A percentile compares a stretch with the other conserved stretches of the same genome.
Evolutionary conservation across 2,113 vertebrate species (phyloP).

Genomic region (Mustelus asterias): DNA sequence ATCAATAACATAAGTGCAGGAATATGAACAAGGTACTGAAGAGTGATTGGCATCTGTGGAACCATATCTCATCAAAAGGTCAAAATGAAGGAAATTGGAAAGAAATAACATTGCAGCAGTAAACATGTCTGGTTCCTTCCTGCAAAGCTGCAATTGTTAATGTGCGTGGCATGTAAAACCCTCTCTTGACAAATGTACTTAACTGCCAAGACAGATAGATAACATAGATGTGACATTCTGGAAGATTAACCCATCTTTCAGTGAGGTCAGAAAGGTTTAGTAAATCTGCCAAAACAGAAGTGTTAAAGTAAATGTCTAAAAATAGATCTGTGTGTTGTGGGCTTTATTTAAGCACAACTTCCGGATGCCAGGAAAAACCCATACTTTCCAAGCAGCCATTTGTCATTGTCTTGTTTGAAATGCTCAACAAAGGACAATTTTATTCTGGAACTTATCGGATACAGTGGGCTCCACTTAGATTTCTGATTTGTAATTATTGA

Average conservation of each 20-base stretch:
- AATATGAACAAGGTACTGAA: background rate
- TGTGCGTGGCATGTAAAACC: background rate
- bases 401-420: background rate
- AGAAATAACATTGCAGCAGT: background rate
- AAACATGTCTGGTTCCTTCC: background rate
- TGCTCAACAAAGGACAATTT: background rate
- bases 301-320: background rate
- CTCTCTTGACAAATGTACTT: background rate
- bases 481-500: background rate
- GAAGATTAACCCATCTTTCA: background rate
- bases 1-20: background rate
- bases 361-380: background rate
- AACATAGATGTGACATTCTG: background rate
- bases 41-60: background rate
- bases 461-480: background rate
- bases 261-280: background rate
- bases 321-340: background rate
- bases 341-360: background rate
- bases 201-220: background rate
- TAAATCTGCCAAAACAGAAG: slow-evolving; percentile 9
- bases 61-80: background rate
- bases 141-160: background rate
- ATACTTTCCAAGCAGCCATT: background rate
- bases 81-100: background rate
- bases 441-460: background rate